Evolutionary conservation across 2,888 invertebrate genomes (phyloP).

Genomic region (Diploptera punctata): DNA sequence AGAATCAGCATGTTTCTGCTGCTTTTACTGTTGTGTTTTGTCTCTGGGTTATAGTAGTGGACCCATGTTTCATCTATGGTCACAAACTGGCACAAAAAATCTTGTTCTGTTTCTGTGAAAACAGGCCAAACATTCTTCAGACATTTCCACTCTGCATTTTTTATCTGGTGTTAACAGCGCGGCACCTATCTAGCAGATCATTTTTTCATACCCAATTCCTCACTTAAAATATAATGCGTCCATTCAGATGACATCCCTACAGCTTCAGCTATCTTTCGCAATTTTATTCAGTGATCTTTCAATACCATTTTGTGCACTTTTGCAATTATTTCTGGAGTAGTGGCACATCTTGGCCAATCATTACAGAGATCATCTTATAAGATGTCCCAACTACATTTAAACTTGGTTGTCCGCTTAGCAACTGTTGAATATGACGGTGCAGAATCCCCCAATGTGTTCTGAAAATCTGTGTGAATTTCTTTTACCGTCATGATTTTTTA

Average conservation of each 20-base stretch:
- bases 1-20: slow-evolving; percentile 1
- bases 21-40: slow-evolving; percentile 16
- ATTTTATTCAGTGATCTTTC: too few relatives aligned
- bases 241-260: slow-evolving; percentile 8
- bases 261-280: not conserved
- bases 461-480: too few relatives aligned
- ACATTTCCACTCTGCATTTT: too few relatives aligned
- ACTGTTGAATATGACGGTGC: not conserved
- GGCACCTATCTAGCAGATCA: not conserved
- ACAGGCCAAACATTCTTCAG: too few relatives aligned
- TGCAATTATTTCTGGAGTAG: too few relatives aligned
- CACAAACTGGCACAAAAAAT: slow-evolving; percentile 5
- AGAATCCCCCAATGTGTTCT: too few relatives aligned
- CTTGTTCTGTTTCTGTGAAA: not conserved
- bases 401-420: not conserved
- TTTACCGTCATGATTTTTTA: too few relatives aligned
- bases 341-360: not conserved
- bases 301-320: too few relatives aligned
- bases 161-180: not conserved
- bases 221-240: not conserved
- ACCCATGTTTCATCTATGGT: slow-evolving; percentile 12
- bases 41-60: slow-evolving; percentile 17
- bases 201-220: slow-evolving; percentile 8
- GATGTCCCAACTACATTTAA: not conserved
- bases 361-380: not conserved